phyloP scores from a whole-genome alignment of 2,113 vertebrate species.

The Herpailurus yagouaroundi region DNA sequence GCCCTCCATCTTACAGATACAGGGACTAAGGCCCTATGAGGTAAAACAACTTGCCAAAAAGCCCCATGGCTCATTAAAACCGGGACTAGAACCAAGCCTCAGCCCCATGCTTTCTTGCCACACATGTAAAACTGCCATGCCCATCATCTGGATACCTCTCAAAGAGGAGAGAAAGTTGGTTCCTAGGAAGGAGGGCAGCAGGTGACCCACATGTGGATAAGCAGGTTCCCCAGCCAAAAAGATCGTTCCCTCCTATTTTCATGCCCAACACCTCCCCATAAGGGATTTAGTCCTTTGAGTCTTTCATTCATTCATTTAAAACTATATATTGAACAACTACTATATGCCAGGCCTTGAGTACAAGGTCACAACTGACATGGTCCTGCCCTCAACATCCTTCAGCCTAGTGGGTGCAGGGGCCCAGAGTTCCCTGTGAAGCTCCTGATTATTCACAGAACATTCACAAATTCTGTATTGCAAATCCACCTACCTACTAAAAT shows the following conservation, averaged over 20 bases:
- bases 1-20: neutral
- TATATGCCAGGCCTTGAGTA: neutral
- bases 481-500: neutral
- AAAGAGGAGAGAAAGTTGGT: neutral
- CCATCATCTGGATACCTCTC: neutral
- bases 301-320: neutral
- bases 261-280: neutral
- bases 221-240: neutral
- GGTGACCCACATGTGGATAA: neutral
- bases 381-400: neutral
- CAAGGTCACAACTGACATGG: neutral
- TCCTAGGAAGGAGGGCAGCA: neutral
- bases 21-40: neutral
- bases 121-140: fast-evolving
- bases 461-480: neutral
- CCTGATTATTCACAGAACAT: neutral
- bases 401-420: neutral
- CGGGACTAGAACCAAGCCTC: neutral
- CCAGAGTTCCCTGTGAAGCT: neutral
- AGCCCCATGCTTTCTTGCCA: neutral
- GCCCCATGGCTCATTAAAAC: neutral
- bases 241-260: neutral
- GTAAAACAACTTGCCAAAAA: neutral
- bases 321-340: neutral
- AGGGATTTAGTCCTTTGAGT: neutral